These are phyloP conservation scores for Bos taurus DNA, from an alignment of 2,113 vertebrate genomes.

Conservation along the genomic window ARS-UCD2.0 NC_037330.1:84633001-84633500, in stretches of 20 bases:
- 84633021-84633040: slow-evolving; percentile 28
- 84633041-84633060: not conserved
- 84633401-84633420: not conserved
- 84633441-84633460: not conserved
- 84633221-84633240: not conserved
- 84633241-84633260: not conserved
- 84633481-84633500: not conserved
- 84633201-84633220: not conserved
- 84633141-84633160: not conserved
- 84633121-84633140: not conserved
- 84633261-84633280: not conserved
- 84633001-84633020: not conserved
- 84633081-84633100: slow-evolving; percentile 9
- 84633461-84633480: not conserved
- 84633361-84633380: not conserved
- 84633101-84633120: not conserved
- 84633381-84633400: not conserved
- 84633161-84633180: not conserved
- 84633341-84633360: not conserved
- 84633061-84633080: slow-evolving; percentile 3
- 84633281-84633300: not conserved
- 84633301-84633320: not conserved
- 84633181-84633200: not conserved
- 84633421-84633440: not conserved
- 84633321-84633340: not conserved